Evolutionary conservation across 1,140 invertebrate species (phyloP).

Genomic region (Dendroctonus ponderosae): DNA sequence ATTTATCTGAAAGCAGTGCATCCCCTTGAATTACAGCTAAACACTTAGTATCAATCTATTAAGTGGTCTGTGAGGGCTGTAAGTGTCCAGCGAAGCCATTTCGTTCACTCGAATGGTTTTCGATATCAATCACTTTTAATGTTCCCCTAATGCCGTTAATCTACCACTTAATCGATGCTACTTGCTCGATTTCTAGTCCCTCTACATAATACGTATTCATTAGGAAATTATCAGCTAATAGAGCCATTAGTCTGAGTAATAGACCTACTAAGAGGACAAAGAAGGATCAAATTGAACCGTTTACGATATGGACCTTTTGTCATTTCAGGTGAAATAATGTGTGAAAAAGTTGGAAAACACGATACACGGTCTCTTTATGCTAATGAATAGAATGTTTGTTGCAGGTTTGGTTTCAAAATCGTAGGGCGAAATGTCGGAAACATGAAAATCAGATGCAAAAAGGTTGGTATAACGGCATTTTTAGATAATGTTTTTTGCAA

Average conservation of each 20-base stretch:
- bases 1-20: background rate
- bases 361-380: background rate
- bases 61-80: constrained; percentile 41
- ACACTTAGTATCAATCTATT: constrained; percentile 42
- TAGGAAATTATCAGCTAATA: constrained; percentile 50
- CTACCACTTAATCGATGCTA: constrained; percentile 47
- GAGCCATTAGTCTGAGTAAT: constrained; percentile 43
- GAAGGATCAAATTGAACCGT: background rate
- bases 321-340: too few species aligned
- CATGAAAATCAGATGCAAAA: constrained; percentile 96
- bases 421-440: constrained; percentile 91
- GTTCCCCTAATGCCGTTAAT: constrained; percentile 46
- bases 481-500: background rate
- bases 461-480: constrained; percentile 57
- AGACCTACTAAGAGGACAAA: constrained; percentile 2
- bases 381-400: constrained; percentile 42
- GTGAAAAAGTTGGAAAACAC: too few species aligned
- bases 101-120: constrained; percentile 34
- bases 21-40: constrained; percentile 19
- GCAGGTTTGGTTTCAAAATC: constrained; percentile 96
- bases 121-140: constrained; percentile 46
- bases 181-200: constrained; percentile 32
- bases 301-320: too few species aligned
- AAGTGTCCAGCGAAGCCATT: constrained; percentile 32
- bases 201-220: constrained; percentile 49